Evolutionary conservation across 2,888 invertebrate species (phyloP), one percentile per base, ranked within the genome.

Genomic region (Melinaea menophilus): DNA sequence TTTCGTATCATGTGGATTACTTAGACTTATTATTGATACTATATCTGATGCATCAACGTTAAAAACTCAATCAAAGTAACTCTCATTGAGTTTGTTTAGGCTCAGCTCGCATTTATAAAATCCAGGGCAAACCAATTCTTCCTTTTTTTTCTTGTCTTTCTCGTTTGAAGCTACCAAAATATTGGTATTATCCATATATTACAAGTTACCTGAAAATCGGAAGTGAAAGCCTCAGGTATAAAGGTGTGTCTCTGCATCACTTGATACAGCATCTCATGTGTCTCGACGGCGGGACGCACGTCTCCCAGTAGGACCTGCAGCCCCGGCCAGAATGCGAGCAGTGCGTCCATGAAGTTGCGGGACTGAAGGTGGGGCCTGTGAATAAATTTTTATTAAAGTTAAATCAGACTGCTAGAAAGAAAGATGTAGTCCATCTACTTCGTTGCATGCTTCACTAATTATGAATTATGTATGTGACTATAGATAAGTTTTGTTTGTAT

Each of bases 241-340:
- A 99, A 99, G 69, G 98, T 98, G 85, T 99, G 99, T 76, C 97
- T 93, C 86, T 98, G 97, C 94, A 98, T 97, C 12, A 99, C 98
- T 90, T 99, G 99, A 84, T 98, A 98, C 2, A 99, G 92, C 98
- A 99, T 98, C 86, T 99, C 99, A 81, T 99, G 99, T 0, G 98
- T 98, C 90, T 99, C 98, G n/a, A 99, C 98, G 0, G 99, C 99
- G 7, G 98, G 97, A 76, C 97, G 95, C 11, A 99, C 93, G 81
- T 99, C 99, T 0, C 99, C 99, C 75, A 93, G 91, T 3, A 93
- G 73, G 71, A 97, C 97, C 91, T 99, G 98, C 13, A 99, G 90
- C 0, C 99, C 99, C 0, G 99, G 99, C 99, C 99, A 99, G 78
- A 99, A 99, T 4, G 99, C 99, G 56, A 98, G 90, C 65, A 99